Conservation (phyloP, 2,797 vertebrate species). For the Hyperoplus lanceolatus region DNA sequence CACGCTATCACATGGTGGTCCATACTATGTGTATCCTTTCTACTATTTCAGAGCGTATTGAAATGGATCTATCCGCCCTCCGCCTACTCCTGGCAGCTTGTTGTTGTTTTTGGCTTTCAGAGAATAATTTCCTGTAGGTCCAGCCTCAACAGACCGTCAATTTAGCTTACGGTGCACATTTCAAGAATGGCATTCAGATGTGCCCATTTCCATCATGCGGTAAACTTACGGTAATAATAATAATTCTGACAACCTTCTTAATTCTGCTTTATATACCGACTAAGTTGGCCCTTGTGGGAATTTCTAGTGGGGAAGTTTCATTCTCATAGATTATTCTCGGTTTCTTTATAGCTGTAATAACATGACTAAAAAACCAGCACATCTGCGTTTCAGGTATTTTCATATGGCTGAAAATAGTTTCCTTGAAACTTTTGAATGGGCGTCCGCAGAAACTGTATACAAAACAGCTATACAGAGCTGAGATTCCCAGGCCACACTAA, state of each 20-base stretch:
- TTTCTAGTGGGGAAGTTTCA: neutral
- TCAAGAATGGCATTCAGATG: constrained; percentile 61
- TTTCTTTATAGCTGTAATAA: constrained; percentile 11
- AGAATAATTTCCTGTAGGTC: constrained; percentile 79
- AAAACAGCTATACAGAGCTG: constrained; percentile 3
- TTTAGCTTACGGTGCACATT: constrained; percentile 72
- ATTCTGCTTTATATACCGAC: neutral
- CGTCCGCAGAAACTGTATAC: constrained; percentile 31
- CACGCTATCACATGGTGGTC: constrained; percentile 58
- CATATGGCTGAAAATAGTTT: constrained; percentile 40
- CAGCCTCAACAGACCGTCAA: constrained; percentile 55
- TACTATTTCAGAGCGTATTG: constrained; percentile 71
- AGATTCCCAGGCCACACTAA: neutral
- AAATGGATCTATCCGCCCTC: constrained; percentile 62
- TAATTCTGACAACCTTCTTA: neutral
- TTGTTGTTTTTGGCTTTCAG: constrained; percentile 82
- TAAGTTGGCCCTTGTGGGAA: neutral
- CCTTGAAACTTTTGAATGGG: constrained; percentile 26
- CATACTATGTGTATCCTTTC: constrained; percentile 45
- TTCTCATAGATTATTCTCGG: constrained; percentile 5
- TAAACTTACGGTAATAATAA: constrained; percentile 36
- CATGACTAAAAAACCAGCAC: constrained; percentile 13
- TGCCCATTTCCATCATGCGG: constrained; percentile 43
- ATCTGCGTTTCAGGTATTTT: constrained; percentile 49
- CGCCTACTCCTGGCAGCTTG: constrained; percentile 59